Conservation (phyloP, 1,140 invertebrate genomes). For the Aricia agestis region DNA sequence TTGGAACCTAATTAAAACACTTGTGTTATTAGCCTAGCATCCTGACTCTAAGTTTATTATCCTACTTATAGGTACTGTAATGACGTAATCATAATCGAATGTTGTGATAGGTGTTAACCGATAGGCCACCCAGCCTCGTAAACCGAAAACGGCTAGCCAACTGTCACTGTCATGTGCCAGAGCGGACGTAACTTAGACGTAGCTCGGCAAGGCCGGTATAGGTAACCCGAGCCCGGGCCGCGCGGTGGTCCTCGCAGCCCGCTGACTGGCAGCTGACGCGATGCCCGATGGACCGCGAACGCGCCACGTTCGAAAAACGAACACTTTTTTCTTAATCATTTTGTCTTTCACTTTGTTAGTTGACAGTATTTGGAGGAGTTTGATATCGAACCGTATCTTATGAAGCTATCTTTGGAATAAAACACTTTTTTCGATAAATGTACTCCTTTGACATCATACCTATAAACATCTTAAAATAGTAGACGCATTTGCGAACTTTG, state of each 20-base stretch:
- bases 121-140: slow-evolving; percentile 47
- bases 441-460: background rate
- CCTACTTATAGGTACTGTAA: background rate
- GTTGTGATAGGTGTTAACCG: slow-evolving; percentile 31
- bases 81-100: slow-evolving; percentile 1
- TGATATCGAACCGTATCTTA: background rate
- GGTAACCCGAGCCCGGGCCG: slow-evolving; percentile 59
- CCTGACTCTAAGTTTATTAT: too few relatives aligned
- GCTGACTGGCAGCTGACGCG: slow-evolving; percentile 66
- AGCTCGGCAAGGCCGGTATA: slow-evolving; percentile 66
- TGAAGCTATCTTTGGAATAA: background rate
- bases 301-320: slow-evolving; percentile 62
- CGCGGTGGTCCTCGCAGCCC: slow-evolving; percentile 59
- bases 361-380: slow-evolving; percentile 37
- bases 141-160: slow-evolving; percentile 57
- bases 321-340: slow-evolving; percentile 40
- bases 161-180: slow-evolving; percentile 64
- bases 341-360: slow-evolving; percentile 51
- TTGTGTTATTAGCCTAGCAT: too few relatives aligned
- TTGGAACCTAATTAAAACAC: too few relatives aligned
- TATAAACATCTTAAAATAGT: background rate
- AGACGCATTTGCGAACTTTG: background rate
- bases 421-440: background rate
- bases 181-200: slow-evolving; percentile 71
- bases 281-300: slow-evolving; percentile 73